Conservation (phyloP, 23 tunicate species). For the Ciona savignyi region DNA sequence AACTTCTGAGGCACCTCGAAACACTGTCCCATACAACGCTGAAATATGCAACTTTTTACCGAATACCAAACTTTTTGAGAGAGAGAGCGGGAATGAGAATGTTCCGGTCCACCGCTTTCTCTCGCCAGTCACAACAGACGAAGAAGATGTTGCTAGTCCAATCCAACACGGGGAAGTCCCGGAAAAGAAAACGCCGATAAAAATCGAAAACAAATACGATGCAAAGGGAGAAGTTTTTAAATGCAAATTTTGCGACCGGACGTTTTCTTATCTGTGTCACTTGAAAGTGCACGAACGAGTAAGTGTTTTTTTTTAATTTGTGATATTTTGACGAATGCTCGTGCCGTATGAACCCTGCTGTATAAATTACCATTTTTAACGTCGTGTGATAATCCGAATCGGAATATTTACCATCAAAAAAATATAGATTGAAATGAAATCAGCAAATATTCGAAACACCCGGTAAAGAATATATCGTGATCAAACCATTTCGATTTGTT, state of each 20-base stretch:
- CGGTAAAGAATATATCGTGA: too few species aligned
- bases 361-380: too few species aligned
- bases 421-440: too few species aligned
- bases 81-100: not conserved
- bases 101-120: not conserved
- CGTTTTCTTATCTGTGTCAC: conserved; percentile 58
- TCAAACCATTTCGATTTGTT: too few species aligned
- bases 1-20: too few species aligned
- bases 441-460: too few species aligned
- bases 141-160: not conserved
- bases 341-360: too few species aligned
- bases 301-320: too few species aligned
- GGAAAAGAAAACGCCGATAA: not conserved
- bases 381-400: too few species aligned
- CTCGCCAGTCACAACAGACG: conserved; percentile 9
- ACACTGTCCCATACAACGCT: not conserved
- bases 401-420: too few species aligned
- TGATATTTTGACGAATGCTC: too few species aligned
- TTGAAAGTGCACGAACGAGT: conserved; percentile 69
- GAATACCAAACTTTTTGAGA: not conserved
- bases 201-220: not conserved
- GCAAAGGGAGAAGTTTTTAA: conserved; percentile 11
- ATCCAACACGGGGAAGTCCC: not conserved
- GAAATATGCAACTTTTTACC: not conserved
- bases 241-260: conserved; percentile 42